Evolutionary conservation across 2,113 vertebrate species (phyloP).

Genomic region (Hippotragus niger): DNA sequence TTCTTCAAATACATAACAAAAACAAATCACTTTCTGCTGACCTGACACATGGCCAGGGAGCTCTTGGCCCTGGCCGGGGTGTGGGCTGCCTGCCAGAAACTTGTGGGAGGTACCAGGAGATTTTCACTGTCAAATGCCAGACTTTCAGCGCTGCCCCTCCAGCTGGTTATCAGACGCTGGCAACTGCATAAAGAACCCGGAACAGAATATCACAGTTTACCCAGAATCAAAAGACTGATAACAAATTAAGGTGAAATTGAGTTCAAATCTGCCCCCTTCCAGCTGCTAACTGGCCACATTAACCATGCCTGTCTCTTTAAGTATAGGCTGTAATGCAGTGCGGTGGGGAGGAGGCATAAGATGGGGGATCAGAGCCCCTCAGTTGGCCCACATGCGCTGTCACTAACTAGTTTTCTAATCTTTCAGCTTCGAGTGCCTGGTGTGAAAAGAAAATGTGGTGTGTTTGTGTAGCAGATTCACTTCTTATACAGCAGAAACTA

Average conservation of each 20-base stretch:
- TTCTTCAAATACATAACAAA: conserved; percentile 56
- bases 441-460: neutral
- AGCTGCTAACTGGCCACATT: neutral
- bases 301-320: neutral
- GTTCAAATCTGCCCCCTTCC: neutral
- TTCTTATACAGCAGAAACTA: neutral
- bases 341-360: neutral
- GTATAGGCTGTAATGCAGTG: rapidly evolving
- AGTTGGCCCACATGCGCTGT: neutral
- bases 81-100: conserved; percentile 35
- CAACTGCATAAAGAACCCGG: neutral
- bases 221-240: neutral
- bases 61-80: neutral
- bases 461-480: neutral
- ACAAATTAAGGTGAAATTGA: conserved; percentile 44
- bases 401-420: neutral
- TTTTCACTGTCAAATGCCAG: conserved; percentile 39
- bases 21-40: conserved; percentile 48
- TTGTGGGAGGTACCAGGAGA: neutral
- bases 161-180: conserved; percentile 35
- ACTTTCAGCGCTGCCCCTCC: conserved; percentile 22
- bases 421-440: neutral
- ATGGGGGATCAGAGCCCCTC: neutral
- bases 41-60: conserved; percentile 48
- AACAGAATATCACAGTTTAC: conserved; percentile 30